Base-by-base conservation (phyloP, 2,797 vertebrate genomes). In the Enteromius afrohamiltoni region DNA sequence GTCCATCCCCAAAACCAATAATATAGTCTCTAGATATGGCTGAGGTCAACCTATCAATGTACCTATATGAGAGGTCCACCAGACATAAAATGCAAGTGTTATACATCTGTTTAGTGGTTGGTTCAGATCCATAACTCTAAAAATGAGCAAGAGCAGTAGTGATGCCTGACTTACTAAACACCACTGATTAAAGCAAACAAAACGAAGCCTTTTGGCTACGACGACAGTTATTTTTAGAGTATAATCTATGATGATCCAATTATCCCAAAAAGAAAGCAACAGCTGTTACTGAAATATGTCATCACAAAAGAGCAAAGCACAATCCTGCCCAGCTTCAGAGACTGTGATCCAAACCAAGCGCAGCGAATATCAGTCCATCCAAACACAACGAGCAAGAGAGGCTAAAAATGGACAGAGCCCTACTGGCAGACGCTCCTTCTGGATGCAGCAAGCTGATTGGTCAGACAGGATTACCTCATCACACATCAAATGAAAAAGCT, bases 381-480 rank as follows among this genome's bases (percentile, higher is more conserved):
- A 70, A 40, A 70, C 55, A 26, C 45, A 29, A 42, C 29, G 8
- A 78, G 65, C 71, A 75, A 79, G 80, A 31, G 76, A 67, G 74
- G 74, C 84, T 87, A 83, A 85, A 85, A 87, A 75, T 70, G 74
- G 78, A 79, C n/a, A 64, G 80, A 82, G 77, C 34, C 55, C 68
- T 47, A 9, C 40, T 69, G 45, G 76, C 64, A 76, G 75, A 60
- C 3, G 9, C 62, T 65, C n/a, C 3, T 23, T 71, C 64, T 75
- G 70, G 19, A 37, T 29, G 23, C 21, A 55, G 62, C 16, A 29
- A 79, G 77, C 77, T n/a, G 64, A 86, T 83, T 86, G 82, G 82
- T 40, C 45, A 19, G 71, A 11, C 69, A 62, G 77, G 16, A 75
- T 80, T 87, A 69, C 80, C 77, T 83, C 69, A 83, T 55, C 53